These are phyloP conservation scores for Atherinomorus stipes DNA, from an alignment of 2,113 vertebrate genomes.

Conservation along the genomic window DNA sequence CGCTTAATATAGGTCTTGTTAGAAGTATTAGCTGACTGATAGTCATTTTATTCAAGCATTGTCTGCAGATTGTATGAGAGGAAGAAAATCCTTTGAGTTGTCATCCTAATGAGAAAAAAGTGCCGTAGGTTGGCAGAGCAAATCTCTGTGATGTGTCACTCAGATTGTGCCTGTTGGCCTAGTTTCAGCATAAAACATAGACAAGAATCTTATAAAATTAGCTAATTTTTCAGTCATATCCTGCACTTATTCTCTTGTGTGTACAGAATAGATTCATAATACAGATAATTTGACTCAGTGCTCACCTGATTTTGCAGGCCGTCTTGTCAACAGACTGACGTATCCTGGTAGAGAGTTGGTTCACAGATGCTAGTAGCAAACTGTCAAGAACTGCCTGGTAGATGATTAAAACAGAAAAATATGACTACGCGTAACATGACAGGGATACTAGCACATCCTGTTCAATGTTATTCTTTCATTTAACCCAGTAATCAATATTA, in stretches of 20 bases:
- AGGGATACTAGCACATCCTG: not conserved
- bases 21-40: slow-evolving; percentile 15
- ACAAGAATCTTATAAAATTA: not conserved
- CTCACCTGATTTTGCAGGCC: slow-evolving; percentile 93
- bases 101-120: slow-evolving; percentile 25
- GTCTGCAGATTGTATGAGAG: not conserved
- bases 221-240: not conserved
- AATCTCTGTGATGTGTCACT: slow-evolving; percentile 60
- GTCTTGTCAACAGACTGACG: slow-evolving; percentile 96
- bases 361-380: slow-evolving; percentile 92
- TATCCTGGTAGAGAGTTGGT: slow-evolving; percentile 93
- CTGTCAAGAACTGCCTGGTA: slow-evolving; percentile 91
- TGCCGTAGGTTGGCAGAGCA: slow-evolving; percentile 15
- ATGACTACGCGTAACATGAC: not conserved
- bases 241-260: not conserved
- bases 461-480: not conserved
- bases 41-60: slow-evolving; percentile 7
- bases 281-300: not conserved
- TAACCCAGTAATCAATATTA: not conserved
- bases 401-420: not conserved
- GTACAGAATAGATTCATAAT: not conserved
- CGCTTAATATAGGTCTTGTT: slow-evolving; percentile 12
- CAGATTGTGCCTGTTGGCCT: slow-evolving; percentile 22
- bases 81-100: slow-evolving; percentile 27
- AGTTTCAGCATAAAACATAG: slow-evolving; percentile 26